Conservation (phyloP, 23 tunicate species). For the Oikopleura dioica region DNA sequence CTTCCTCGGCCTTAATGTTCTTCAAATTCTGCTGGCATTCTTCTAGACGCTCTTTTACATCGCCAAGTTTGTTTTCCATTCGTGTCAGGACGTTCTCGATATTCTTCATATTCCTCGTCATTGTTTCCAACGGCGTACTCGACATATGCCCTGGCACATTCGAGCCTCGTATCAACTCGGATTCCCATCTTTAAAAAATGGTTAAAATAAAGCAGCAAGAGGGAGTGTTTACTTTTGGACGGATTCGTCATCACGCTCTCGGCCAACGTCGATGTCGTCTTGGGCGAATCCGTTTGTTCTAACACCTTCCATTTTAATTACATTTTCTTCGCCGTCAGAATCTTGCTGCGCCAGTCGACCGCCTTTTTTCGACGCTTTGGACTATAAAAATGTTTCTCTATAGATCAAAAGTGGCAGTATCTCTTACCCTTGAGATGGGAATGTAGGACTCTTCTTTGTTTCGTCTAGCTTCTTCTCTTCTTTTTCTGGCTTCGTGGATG, state of each 20-base stretch:
- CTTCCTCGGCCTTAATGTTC: neutral
- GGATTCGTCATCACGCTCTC: neutral
- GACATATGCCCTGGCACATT: neutral
- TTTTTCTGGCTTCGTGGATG: neutral
- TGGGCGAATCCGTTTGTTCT: neutral
- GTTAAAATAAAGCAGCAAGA: too few relatives aligned
- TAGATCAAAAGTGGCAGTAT: too few relatives aligned
- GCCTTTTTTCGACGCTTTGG: too few relatives aligned
- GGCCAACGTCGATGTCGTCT: neutral
- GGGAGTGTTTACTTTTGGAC: slow-evolving; percentile 1
- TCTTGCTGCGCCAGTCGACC: neutral
- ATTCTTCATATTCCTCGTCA: neutral
- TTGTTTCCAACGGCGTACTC: neutral
- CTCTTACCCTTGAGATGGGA: too few relatives aligned
- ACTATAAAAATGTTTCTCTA: too few relatives aligned
- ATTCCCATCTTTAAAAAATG: too few relatives aligned
- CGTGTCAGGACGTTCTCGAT: neutral
- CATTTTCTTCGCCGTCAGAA: neutral
- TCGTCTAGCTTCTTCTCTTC: neutral
- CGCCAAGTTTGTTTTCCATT: neutral
- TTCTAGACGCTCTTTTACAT: neutral
- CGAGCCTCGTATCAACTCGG: neutral
- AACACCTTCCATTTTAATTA: slow-evolving; percentile 9
- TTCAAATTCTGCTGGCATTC: neutral
- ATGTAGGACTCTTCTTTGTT: neutral